A percentile compares a stretch with the other conserved stretches of the same genome.
Conservation (phyloP, 1,140 invertebrate genomes). For the Cyrtorhinus lividipennis region DNA sequence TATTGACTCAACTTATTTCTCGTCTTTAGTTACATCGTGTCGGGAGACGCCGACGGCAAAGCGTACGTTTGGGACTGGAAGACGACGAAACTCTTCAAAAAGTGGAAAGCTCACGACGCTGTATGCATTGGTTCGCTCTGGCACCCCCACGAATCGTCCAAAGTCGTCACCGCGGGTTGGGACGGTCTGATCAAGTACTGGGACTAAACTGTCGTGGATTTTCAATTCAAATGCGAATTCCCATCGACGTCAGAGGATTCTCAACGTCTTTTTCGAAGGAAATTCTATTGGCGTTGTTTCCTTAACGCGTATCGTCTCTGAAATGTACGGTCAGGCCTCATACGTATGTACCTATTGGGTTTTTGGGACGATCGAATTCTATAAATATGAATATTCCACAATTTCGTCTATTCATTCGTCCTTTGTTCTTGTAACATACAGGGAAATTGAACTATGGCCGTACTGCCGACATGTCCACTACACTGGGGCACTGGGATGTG, state of each 20-base stretch:
- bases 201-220: conserved; percentile 78
- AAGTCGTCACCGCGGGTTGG: conserved; percentile 93
- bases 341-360: no score
- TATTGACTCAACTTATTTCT: no score
- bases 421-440: no score
- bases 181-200: conserved; percentile 97
- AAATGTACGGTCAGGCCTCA: no score
- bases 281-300: no score
- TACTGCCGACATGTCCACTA: no score
- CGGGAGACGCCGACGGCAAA: conserved; percentile 99
- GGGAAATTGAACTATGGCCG: no score
- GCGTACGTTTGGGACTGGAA: conserved; percentile 99
- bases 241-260: neutral
- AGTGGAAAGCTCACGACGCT: conserved; percentile 97
- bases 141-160: conserved; percentile 98
- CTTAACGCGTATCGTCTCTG: no score
- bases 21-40: conserved; percentile 77
- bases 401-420: no score
- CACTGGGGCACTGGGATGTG: no score
- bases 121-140: conserved; percentile 89
- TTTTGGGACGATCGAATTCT: no score
- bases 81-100: conserved; percentile 91
- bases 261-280: neutral
- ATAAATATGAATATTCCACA: no score
- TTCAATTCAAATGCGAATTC: neutral